Percentiles rank a stretch among this genome's conserved stretches.
phyloP scores from a whole-genome alignment of 2,888 invertebrate genomes.

The Chrysina gloriosa region DNA sequence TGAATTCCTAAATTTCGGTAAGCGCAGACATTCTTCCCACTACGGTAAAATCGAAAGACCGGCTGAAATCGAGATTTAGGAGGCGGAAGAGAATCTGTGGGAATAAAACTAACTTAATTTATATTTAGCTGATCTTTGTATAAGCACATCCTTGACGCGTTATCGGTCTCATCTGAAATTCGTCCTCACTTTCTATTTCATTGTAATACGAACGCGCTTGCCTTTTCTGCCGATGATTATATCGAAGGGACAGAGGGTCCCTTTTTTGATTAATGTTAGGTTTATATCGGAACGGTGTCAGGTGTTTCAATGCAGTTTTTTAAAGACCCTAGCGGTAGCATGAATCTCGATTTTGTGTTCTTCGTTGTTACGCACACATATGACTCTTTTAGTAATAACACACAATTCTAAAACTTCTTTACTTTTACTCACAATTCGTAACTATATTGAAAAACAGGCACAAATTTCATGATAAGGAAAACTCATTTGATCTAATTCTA shows the following conservation, averaged over 20 bases:
- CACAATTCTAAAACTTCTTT: too few species aligned
- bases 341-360: constrained; percentile 35
- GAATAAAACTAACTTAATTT: constrained; percentile 50
- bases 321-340: constrained; percentile 35
- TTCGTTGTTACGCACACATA: constrained; percentile 3
- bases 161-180: constrained; percentile 42
- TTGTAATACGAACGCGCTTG: constrained; percentile 29
- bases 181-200: constrained; percentile 42
- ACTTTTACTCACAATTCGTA: too few species aligned
- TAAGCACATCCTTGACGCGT: constrained; percentile 45
- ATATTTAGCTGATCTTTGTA: constrained; percentile 47
- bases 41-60: constrained; percentile 15
- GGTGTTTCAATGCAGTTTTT: constrained; percentile 48
- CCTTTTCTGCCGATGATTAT: constrained; percentile 44
- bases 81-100: constrained; percentile 47
- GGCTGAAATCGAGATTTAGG: constrained; percentile 37
- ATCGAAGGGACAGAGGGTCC: constrained; percentile 47
- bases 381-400: too few species aligned
- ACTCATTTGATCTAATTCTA: too few species aligned
- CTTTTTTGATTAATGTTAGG: constrained; percentile 53
- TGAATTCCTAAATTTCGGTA: constrained; percentile 31
- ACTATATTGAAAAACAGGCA: too few species aligned
- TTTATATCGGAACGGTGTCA: constrained; percentile 51
- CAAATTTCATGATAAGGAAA: too few species aligned
- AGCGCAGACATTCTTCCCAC: constrained; percentile 20